Evolutionary conservation across 2,113 vertebrate genomes (phyloP).

Genomic region (Propithecus coquereli): DNA sequence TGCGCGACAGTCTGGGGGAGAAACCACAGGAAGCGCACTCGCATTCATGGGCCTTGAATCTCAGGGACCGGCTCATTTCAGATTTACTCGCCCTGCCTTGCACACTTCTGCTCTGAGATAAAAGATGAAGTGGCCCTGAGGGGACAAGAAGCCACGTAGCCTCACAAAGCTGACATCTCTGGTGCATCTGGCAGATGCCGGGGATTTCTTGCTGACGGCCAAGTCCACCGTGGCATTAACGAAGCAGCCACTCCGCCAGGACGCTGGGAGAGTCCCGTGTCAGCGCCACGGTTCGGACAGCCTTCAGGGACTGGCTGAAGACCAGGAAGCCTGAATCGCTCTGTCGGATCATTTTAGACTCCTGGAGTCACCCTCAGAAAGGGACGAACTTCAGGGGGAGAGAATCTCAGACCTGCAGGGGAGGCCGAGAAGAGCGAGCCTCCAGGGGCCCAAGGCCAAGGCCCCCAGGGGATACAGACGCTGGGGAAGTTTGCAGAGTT

Average conservation of each 20-base stretch:
- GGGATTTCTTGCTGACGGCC: neutral
- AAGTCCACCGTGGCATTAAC: neutral
- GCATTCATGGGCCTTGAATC: neutral
- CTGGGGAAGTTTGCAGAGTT: too few species aligned
- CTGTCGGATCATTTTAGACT: neutral
- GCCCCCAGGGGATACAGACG: neutral
- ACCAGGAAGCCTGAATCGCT: neutral
- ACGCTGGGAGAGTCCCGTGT: neutral
- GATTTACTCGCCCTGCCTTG: neutral
- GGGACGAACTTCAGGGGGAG: neutral
- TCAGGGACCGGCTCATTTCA: neutral
- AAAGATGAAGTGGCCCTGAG: neutral
- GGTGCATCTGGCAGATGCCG: too few species aligned
- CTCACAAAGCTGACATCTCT: neutral
- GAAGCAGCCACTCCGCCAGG: neutral
- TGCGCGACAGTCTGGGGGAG: neutral
- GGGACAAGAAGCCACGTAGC: neutral
- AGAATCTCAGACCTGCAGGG: neutral
- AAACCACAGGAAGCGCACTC: neutral
- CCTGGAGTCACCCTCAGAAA: neutral
- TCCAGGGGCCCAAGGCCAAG: neutral
- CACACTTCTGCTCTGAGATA: neutral
- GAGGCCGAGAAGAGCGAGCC: neutral
- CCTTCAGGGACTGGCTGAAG: neutral
- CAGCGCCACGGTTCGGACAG: neutral